A percentile compares a stretch with the other conserved stretches of the same genome.
phyloP scores from a whole-genome alignment of 2,888 invertebrate species.

The Trileptium ribeirensis region DNA sequence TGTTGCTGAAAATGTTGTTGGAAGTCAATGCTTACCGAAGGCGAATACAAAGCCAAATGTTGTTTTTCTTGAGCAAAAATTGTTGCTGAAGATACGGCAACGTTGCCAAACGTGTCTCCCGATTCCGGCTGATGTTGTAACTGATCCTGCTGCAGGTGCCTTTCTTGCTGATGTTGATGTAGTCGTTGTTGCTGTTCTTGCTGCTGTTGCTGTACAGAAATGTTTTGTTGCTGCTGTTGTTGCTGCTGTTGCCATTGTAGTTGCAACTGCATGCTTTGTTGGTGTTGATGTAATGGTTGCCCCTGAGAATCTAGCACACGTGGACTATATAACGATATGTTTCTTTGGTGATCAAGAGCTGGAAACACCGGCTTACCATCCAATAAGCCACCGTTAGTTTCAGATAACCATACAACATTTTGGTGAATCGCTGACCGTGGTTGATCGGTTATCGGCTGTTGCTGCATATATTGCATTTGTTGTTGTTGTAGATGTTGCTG shows the following conservation, averaged over 20 bases:
- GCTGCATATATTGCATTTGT: background rate
- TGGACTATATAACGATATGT: slow-evolving; percentile 15
- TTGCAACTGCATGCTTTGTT: background rate
- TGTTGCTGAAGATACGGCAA: too few relatives aligned
- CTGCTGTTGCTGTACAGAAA: background rate
- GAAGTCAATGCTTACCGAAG: too few relatives aligned
- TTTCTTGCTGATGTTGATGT: background rate
- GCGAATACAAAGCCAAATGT: too few relatives aligned
- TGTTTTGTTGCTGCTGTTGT: background rate
- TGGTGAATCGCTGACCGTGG: background rate
- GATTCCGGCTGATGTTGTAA: background rate
- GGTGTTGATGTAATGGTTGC: background rate
- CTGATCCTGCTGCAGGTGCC: background rate
- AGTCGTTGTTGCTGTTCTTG: background rate
- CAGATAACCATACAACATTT: background rate
- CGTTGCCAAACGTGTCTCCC: background rate
- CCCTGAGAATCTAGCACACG: slow-evolving; percentile 11
- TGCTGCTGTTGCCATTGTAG: background rate
- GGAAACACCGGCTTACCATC: too few relatives aligned
- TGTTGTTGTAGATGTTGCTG: background rate
- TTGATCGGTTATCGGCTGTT: background rate
- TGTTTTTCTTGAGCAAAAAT: background rate
- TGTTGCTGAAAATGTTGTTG: background rate
- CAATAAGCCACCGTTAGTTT: too few relatives aligned
- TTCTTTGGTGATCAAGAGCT: background rate